Conservation (phyloP, 2,888 invertebrate genomes). For the Dynastes tityus region DNA sequence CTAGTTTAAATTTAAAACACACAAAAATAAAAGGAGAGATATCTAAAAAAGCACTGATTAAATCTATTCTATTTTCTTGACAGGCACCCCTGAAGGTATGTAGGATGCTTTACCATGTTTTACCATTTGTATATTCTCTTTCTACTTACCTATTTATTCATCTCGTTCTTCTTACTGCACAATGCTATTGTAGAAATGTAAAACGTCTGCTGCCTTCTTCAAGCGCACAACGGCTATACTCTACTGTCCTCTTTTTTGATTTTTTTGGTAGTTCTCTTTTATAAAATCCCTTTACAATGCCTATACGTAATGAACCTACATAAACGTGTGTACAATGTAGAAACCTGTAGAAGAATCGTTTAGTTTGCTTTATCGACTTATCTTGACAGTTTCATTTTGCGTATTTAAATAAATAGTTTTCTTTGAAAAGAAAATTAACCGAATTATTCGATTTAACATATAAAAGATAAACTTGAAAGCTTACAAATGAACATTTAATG, state of each 20-base stretch:
- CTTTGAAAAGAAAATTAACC: not conserved
- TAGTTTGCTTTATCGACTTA: not conserved
- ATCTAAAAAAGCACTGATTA: constrained; percentile 58
- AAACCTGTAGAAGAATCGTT: no score
- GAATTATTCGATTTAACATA: no score
- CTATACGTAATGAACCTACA: not conserved
- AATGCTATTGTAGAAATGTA: constrained; percentile 53
- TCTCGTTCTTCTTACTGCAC: constrained; percentile 54
- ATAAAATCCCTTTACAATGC: not conserved
- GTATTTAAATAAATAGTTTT: not conserved
- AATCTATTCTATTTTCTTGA: constrained; percentile 66
- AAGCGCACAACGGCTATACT: constrained; percentile 24
- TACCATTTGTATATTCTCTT: constrained; percentile 42
- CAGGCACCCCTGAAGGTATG: constrained; percentile 71
- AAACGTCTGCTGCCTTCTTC: constrained; percentile 41
- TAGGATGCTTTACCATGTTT: constrained; percentile 59
- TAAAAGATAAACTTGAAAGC: no score
- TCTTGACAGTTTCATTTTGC: not conserved
- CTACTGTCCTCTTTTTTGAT: not conserved
- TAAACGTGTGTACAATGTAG: not conserved
- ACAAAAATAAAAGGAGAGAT: constrained; percentile 50
- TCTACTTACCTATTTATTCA: constrained; percentile 54
- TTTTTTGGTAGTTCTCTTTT: constrained; percentile 9
- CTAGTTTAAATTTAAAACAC: constrained; percentile 39
- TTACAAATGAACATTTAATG: not conserved